Evolutionary conservation across 1,140 invertebrate genomes (phyloP).

Genomic region (Lineus longissimus): DNA sequence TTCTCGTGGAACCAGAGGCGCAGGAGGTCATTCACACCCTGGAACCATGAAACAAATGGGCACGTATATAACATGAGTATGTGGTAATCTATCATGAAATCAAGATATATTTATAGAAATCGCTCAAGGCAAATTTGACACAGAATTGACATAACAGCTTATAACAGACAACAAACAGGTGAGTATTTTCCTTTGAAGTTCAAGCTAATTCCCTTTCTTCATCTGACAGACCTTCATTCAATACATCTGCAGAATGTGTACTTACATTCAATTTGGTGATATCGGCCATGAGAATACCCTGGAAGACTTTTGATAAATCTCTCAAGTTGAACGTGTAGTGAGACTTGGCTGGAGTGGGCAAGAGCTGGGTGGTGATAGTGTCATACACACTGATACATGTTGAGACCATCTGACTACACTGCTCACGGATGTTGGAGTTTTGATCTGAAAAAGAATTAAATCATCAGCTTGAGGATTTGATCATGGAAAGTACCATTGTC

Average conservation of each 20-base stretch:
- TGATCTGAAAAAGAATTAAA: conserved; percentile 21
- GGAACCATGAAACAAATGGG: background rate
- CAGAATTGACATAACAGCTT: no score
- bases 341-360: conserved; percentile 53
- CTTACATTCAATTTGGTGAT: conserved; percentile 40
- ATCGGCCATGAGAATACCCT: conserved; percentile 54
- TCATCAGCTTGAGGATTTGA: background rate
- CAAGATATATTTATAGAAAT: background rate
- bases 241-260: no score
- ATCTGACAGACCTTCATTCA: no score
- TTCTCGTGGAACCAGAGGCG: conserved; percentile 54
- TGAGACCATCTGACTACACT: conserved; percentile 56
- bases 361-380: conserved; percentile 56
- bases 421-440: conserved; percentile 35
- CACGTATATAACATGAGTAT: background rate
- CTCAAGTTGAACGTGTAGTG: conserved; percentile 56
- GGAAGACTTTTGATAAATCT: conserved; percentile 55
- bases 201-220: no score
- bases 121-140: background rate
- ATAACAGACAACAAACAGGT: no score
- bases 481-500: no score
- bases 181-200: no score
- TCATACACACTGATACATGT: conserved; percentile 64
- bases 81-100: background rate
- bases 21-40: conserved; percentile 37